phyloP scores from a whole-genome alignment of 2,113 vertebrate genomes.

The Bos indicus region DNA sequence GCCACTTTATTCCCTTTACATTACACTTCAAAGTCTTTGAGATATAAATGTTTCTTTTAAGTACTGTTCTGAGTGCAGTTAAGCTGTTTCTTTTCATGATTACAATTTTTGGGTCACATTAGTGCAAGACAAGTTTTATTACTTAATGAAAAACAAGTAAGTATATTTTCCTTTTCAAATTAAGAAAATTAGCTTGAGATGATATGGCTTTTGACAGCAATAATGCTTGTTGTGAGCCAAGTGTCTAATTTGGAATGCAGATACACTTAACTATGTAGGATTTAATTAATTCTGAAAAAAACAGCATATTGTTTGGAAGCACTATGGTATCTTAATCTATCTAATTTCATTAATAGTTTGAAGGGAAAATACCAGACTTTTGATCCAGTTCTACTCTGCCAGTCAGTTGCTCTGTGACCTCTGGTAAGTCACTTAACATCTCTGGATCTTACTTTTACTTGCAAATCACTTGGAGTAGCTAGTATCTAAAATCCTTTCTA shows the following conservation, averaged over 20 bases:
- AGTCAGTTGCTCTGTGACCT: neutral
- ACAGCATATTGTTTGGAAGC: conserved; percentile 41
- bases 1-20: neutral
- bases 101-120: conserved; percentile 12
- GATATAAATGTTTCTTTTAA: conserved; percentile 28
- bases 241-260: conserved; percentile 52
- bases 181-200: conserved; percentile 54
- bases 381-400: neutral
- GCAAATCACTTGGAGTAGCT: neutral
- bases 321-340: conserved; percentile 34
- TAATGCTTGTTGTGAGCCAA: conserved; percentile 27
- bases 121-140: conserved; percentile 59
- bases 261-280: conserved; percentile 14
- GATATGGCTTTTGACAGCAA: conserved; percentile 50
- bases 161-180: conserved; percentile 53
- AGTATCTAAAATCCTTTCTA: neutral
- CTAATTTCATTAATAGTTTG: conserved; percentile 51
- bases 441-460: conserved; percentile 40
- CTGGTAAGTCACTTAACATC: neutral
- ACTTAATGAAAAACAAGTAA: conserved; percentile 64
- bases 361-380: neutral
- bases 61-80: neutral
- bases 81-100: conserved; percentile 45
- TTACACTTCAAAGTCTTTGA: neutral
- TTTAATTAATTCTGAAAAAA: conserved; percentile 63